Conservation (phyloP, 2,113 vertebrate genomes). For the Acanthisitta chloris region DNA sequence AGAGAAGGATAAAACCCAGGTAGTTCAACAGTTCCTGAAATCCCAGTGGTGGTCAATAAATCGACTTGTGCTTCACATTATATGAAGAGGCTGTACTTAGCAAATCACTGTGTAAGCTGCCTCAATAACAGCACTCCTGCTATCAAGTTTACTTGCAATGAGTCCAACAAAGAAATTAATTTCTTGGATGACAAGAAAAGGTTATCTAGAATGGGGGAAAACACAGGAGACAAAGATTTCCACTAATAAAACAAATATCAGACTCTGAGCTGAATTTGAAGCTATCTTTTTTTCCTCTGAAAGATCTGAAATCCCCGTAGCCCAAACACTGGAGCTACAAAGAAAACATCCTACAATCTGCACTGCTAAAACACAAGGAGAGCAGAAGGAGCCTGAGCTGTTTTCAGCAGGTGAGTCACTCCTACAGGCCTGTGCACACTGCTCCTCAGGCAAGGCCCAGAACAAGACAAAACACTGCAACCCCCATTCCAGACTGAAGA, state of each 20-base stretch:
- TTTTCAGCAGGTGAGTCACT: neutral
- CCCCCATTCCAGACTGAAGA: conserved; percentile 9
- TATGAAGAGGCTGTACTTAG: conserved; percentile 77
- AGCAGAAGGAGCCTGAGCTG: neutral
- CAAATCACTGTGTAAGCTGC: conserved; percentile 77
- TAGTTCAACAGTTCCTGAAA: conserved; percentile 75
- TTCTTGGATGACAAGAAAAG: conserved; percentile 75
- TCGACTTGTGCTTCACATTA: conserved; percentile 73
- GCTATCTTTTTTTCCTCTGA: conserved; percentile 15
- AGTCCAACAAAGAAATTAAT: conserved; percentile 81
- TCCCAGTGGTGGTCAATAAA: conserved; percentile 73
- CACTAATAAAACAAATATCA: conserved; percentile 76
- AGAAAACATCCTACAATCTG: conserved; percentile 21
- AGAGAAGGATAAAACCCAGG: conserved; percentile 51
- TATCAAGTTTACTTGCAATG: conserved; percentile 77
- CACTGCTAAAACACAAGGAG: neutral
- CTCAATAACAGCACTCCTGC: conserved; percentile 75
- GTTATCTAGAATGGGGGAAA: conserved; percentile 71
- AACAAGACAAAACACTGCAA: neutral
- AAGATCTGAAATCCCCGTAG: conserved; percentile 59
- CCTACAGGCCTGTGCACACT: neutral
- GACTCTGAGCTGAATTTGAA: conserved; percentile 59
- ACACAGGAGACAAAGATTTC: conserved; percentile 73
- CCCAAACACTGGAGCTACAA: conserved; percentile 34
- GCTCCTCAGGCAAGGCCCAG: neutral